A percentile compares a stretch with the other conserved stretches of the same genome.
phyloP scores from a whole-genome alignment of 2,113 vertebrate genomes.

The Prionailurus viverrinus region DNA sequence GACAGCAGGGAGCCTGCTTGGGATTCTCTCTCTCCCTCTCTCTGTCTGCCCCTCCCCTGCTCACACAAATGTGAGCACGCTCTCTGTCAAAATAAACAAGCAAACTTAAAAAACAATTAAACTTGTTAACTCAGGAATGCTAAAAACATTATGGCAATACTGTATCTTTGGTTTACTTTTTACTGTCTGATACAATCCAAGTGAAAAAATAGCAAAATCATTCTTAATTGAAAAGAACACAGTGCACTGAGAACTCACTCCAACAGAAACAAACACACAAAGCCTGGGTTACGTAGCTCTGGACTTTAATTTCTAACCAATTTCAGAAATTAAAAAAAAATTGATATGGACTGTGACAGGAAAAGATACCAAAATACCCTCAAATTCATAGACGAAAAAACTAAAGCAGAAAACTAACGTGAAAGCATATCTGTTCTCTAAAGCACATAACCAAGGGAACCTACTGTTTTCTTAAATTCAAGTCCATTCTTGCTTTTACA shows the following conservation, averaged over 20 bases:
- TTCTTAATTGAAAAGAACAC: no score
- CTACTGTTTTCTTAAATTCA: background rate
- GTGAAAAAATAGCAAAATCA: constrained; percentile 16
- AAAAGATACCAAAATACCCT: background rate
- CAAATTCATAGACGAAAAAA: background rate
- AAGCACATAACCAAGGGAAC: background rate
- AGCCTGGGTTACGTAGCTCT: background rate
- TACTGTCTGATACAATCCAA: constrained; percentile 20
- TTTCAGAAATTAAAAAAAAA: constrained; percentile 46
- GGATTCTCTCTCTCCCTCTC: no score
- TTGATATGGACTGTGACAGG: background rate
- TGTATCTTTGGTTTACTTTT: constrained; percentile 25
- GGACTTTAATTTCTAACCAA: constrained; percentile 18
- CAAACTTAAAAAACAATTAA: background rate
- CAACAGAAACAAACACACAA: constrained; percentile 5
- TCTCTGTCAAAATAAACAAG: no score
- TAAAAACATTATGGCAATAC: constrained; percentile 51
- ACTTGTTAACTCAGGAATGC: constrained; percentile 19
- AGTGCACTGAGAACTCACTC: background rate
- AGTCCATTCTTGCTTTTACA: background rate
- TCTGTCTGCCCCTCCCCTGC: no score
- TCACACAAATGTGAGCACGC: no score
- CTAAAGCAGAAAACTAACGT: background rate
- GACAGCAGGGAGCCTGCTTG: no score
- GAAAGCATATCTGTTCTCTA: background rate